A percentile compares a stretch with the other conserved stretches of the same genome.
Evolutionary conservation across 2,797 vertebrate genomes (phyloP).

Genomic region (Epinephelus awoara): DNA sequence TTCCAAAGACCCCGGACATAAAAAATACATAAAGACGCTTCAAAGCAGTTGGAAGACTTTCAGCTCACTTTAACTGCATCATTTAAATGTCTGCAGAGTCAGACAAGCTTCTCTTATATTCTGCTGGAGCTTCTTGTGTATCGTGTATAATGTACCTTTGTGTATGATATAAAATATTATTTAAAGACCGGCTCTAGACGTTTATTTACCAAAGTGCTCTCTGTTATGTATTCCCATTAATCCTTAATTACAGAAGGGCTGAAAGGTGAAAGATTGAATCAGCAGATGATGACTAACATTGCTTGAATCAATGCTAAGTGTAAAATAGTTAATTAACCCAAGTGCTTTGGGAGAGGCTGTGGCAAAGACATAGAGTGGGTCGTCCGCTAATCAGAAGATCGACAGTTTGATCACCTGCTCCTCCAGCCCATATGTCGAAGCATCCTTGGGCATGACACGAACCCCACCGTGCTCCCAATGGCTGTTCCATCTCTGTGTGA

Average conservation of each 20-base stretch:
- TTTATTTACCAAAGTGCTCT: slow-evolving; percentile 19
- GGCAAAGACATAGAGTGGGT: no score
- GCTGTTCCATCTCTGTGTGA: no score
- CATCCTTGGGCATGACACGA: no score
- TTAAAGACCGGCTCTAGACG: slow-evolving; percentile 23
- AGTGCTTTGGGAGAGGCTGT: no score
- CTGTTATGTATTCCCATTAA: background rate
- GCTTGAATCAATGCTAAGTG: no score
- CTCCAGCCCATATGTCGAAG: no score
- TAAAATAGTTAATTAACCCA: background rate
- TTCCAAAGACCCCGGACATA: slow-evolving; percentile 27
- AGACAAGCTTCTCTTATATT: background rate
- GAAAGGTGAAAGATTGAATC: background rate
- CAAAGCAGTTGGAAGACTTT: slow-evolving; percentile 38
- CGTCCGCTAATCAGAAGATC: no score
- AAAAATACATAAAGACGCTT: slow-evolving; percentile 41
- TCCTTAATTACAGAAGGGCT: background rate
- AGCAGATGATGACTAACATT: no score
- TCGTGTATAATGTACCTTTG: slow-evolving; percentile 30
- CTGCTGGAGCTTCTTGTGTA: slow-evolving; percentile 9
- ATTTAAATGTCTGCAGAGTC: slow-evolving; percentile 33
- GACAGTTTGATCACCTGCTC: no score
- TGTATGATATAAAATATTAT: slow-evolving; percentile 53
- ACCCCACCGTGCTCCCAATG: no score
- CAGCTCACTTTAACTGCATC: slow-evolving; percentile 26